Percentiles rank a stretch among this genome's conserved stretches.
Conservation (phyloP, 2,113 vertebrate genomes). For the Mobula birostris region DNA sequence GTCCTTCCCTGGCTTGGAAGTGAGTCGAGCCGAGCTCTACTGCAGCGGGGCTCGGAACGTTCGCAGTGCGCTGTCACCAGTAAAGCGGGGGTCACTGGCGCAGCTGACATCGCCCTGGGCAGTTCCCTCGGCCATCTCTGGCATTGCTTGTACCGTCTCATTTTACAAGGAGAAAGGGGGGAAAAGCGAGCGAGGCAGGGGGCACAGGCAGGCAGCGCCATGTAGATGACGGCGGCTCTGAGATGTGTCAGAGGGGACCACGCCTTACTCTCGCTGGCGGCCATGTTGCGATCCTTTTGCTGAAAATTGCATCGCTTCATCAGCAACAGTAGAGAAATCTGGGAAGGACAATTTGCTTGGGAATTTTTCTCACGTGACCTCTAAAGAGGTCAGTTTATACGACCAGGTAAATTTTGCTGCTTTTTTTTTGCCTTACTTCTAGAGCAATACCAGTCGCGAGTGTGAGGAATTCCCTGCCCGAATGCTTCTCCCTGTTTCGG, state of each 20-base stretch:
- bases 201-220: not conserved
- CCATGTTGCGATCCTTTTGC: not conserved
- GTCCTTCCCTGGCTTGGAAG: not conserved
- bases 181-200: not conserved
- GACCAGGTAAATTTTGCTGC: conserved; percentile 9
- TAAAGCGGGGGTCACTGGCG: not conserved
- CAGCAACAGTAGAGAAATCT: conserved; percentile 6
- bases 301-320: conserved; percentile 19
- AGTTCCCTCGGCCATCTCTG: not conserved
- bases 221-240: conserved; percentile 23
- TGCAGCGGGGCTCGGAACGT: not conserved
- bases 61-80: not conserved
- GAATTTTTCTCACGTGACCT: conserved; percentile 31
- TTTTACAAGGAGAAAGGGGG: not conserved
- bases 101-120: not conserved
- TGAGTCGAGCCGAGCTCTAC: not conserved
- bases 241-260: conserved; percentile 29
- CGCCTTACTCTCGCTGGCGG: conserved; percentile 34
- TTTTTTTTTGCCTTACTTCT: not conserved
- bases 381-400: conserved; percentile 9
- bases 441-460: not conserved
- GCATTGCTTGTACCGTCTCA: not conserved
- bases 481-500: not conserved
- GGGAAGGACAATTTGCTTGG: conserved; percentile 34
- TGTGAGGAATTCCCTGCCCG: not conserved